phyloP scores from a whole-genome alignment of 2,797 vertebrate species.

The Pseudochromis fuscus region DNA sequence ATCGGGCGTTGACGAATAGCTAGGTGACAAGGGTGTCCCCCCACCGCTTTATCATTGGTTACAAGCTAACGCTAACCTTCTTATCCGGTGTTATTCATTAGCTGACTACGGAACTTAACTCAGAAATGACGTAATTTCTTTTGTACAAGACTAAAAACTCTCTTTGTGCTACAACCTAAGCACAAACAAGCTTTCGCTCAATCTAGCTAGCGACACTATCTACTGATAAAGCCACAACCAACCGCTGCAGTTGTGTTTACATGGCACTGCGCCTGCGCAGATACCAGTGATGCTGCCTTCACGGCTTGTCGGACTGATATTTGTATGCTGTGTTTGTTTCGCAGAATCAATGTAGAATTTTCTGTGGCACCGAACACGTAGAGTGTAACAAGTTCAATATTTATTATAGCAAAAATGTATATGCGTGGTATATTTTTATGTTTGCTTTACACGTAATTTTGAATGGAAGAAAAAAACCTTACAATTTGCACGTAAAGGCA shows the following conservation, averaged over 20 bases:
- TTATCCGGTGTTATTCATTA: neutral
- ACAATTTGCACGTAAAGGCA: conserved; percentile 11
- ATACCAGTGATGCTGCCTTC: conserved; percentile 25
- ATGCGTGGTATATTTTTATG: no score
- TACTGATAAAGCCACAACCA: conserved; percentile 23
- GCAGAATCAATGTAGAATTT: neutral
- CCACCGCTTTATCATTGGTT: conserved; percentile 38
- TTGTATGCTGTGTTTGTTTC: neutral
- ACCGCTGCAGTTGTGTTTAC: conserved; percentile 80
- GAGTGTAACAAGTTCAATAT: fast-evolving
- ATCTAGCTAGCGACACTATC: conserved; percentile 5
- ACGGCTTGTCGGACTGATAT: fast-evolving
- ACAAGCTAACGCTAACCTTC: conserved; percentile 45
- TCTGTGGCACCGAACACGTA: fast-evolving
- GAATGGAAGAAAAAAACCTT: fast-evolving
- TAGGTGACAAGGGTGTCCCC: conserved; percentile 33
- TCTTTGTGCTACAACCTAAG: no score
- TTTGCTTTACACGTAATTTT: no score
- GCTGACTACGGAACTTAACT: no score
- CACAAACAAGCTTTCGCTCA: neutral
- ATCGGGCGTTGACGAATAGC: conserved; percentile 17
- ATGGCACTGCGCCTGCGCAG: conserved; percentile 80
- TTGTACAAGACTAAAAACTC: neutral
- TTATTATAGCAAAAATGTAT: neutral
- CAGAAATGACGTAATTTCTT: neutral